Evolutionary conservation across 2,113 vertebrate genomes (phyloP), one percentile per base, ranked within the genome.

Genomic region (Choloepus hoffmanni): DNA sequence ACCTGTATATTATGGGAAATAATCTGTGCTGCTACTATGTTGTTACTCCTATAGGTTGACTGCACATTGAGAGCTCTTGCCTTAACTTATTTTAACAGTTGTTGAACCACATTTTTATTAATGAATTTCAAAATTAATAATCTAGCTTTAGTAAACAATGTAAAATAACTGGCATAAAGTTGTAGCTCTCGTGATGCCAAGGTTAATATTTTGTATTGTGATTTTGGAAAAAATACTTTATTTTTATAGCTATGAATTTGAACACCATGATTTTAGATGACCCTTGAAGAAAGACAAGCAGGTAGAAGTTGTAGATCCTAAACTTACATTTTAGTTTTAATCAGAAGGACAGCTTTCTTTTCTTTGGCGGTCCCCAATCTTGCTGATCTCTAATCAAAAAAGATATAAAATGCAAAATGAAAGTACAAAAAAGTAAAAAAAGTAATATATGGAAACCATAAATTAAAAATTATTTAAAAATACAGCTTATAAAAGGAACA

Each of bases 71-170:
- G 68, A 88, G 14, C 18, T 36, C 8, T 79, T 89, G 26, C 9
- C 9, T 50, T 45, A 30, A 68, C 68, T 14, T 88, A 85, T 85
- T 85, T 85, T 65, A 85, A 50, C 36, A 23, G 15, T 67, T 84
- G 26, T 90, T 72, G 10, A 94, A 30, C 7, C 30, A 58, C 13
- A 83, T 77, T 77, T 85, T 90, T 21, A 86, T 85, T 86, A 82
- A n/a, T 89, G 24, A 60, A 70, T 50, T 83, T 89, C 43, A 81
- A 74, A 93, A 93, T 89, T 48, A 89, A 23, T 30, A 77, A 85
- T 50, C 63, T 55, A 28, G 62, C 28, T 89, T 85, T 48, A 85
- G 18, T 95, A 74, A 85, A 65, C 50, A 72, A 15, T 40, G 12
- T 78, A 76, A 40, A 68, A 24, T 76, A 77, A 65, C 33, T 74